phyloP scores from a whole-genome alignment of 2,113 vertebrate species.

The Actenoides hombroni region DNA sequence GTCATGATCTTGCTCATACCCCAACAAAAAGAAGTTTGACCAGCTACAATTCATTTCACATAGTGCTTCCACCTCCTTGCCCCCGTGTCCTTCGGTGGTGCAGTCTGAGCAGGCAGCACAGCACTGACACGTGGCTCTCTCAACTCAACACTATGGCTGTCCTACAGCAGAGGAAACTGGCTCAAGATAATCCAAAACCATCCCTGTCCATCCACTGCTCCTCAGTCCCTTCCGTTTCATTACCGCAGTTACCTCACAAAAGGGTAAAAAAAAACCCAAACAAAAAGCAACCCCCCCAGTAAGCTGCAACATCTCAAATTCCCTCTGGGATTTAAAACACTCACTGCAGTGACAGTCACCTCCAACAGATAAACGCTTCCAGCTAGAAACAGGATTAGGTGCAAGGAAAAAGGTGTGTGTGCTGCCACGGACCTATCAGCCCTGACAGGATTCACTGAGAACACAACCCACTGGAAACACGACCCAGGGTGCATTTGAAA shows the following conservation, averaged over 20 bases:
- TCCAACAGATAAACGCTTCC: neutral
- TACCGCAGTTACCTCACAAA: neutral
- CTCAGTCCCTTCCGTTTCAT: neutral
- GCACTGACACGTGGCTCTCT: neutral
- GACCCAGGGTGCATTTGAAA: neutral
- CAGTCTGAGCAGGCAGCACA: neutral
- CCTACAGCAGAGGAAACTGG: neutral
- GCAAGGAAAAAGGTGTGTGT: neutral
- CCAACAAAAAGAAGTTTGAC: neutral
- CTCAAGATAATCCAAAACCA: neutral
- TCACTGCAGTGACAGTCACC: neutral
- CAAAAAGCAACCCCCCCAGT: neutral
- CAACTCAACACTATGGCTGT: rapidly evolving
- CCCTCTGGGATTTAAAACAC: neutral
- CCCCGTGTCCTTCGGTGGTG: neutral
- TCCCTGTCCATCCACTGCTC: neutral
- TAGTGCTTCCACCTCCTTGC: neutral
- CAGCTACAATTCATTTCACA: conserved; percentile 11
- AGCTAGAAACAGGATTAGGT: neutral
- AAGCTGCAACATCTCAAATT: neutral
- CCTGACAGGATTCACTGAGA: neutral
- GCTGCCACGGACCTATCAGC: neutral
- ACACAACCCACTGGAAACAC: neutral
- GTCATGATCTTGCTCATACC: neutral
- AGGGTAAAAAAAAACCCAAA: neutral